Evolutionary conservation across 1,140 invertebrate genomes (phyloP), one percentile per base, ranked within the genome.

Genomic region (Heterodera carotae): DNA sequence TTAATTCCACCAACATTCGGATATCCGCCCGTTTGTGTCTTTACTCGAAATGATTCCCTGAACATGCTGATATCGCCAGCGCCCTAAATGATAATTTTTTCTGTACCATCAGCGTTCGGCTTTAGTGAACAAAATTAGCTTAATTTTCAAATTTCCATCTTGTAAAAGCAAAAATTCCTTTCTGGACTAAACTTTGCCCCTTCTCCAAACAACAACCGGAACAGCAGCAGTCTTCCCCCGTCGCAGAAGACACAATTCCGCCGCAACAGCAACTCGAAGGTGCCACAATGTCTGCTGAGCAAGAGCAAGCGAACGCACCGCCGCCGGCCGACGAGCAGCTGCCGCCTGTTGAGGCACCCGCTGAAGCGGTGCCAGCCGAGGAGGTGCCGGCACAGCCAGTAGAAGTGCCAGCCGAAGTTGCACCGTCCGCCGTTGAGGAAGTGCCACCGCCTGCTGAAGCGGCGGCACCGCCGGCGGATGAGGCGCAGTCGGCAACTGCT

Each of bases 211-310:
- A 66, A 66, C 62, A 66, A 25, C 62, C 62, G 33, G 27, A 29
- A n/a, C 27, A 66, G 22, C 62, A 29, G 62, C 27, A 66, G 62
- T 66, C 48, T 53, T 53, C 62, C 62, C 62, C 62, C 62, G 33
- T 31, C 62, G 25, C 27, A 66, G 8, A 66, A 34, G 27, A 66
- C 27, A 66, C 3, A 66, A 66, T 66, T 66, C 62, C 62, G 62
- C 62, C 62, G 5, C 62, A 66, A 29, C 62, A 53, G 18, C 12
- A 66, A 66, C 6, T 27, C 1, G 62, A 66, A 27, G 62, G 62
- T 12, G 71, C 71, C 59, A 25, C 27, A 74, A 74, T 74, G 71
- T 74, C 71, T 43, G 71, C 71, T 36, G 71, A 74, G 29, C 70
- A 72, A 60, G 70, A 74, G 36, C 53, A 71, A 71, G 29, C 39